These are phyloP conservation scores for Campoletis sonorensis DNA, from an alignment of 1,140 invertebrate species.

Conservation along the genomic window DNA sequence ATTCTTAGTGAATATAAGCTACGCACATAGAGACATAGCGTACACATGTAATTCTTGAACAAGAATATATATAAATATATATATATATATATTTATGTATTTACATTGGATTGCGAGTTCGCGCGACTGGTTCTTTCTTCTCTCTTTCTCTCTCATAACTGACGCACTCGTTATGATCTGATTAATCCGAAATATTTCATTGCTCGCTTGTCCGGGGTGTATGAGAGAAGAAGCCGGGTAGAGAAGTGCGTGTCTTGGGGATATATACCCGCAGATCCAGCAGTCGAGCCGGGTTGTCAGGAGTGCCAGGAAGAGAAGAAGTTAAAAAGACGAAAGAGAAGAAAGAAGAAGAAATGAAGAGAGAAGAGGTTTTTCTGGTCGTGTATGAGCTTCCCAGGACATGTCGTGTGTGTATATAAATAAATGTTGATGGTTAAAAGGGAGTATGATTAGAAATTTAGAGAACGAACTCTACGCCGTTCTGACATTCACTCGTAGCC, in stretches of 20 bases:
- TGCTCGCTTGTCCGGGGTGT: conserved; percentile 34
- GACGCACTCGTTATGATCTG: conserved; percentile 61
- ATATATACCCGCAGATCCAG: conserved; percentile 26
- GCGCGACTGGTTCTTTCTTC: conserved; percentile 50
- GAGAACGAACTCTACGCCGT: background rate
- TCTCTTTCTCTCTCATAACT: conserved; percentile 22
- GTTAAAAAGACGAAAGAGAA: conserved; percentile 27
- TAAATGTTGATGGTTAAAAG: background rate
- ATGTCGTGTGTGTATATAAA: background rate
- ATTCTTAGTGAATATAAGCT: background rate
- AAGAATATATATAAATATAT: background rate
- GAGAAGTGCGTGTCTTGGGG: conserved; percentile 47
- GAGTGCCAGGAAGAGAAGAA: conserved; percentile 38
- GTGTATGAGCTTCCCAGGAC: background rate
- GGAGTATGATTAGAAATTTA: background rate
- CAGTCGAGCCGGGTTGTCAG: conserved; percentile 43
- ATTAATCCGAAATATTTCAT: conserved; percentile 67
- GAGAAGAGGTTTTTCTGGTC: conserved; percentile 24
- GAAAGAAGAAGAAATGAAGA: conserved; percentile 24
- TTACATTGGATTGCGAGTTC: conserved; percentile 29
- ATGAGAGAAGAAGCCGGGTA: background rate
- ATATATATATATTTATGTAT: background rate
- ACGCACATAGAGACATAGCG: background rate
- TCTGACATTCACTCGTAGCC: background rate
- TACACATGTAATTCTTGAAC: background rate